Percentiles rank a stretch among this genome's conserved stretches.
phyloP scores from a whole-genome alignment of 2,113 vertebrate genomes.

The Dryoscopus gambensis region DNA sequence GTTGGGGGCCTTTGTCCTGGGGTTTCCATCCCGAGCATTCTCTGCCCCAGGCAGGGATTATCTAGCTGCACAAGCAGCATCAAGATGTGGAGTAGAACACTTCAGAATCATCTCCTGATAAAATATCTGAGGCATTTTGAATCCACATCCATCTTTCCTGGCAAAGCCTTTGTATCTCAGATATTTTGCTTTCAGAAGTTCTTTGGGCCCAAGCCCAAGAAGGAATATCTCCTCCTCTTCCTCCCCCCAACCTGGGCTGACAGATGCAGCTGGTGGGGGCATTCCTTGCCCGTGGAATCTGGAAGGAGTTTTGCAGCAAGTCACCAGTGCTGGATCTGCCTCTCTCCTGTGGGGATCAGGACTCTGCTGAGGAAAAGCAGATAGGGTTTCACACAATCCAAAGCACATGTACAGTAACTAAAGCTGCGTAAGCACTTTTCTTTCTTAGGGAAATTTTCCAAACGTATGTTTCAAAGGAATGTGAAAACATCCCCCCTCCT shows the following conservation, averaged over 20 bases:
- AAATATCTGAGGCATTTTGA: background rate
- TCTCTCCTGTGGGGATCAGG: background rate
- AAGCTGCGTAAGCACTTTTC: slow-evolving; percentile 43
- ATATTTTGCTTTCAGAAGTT: background rate
- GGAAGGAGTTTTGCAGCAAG: background rate
- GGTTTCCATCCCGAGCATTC: background rate
- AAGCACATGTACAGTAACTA: slow-evolving; percentile 49
- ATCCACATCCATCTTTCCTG: background rate
- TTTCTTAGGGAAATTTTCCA: slow-evolving; percentile 40
- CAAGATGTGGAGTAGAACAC: background rate
- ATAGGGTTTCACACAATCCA: slow-evolving; percentile 56
- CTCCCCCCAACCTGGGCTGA: background rate
- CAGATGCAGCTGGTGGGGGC: background rate
- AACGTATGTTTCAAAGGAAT: background rate
- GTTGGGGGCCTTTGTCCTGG: background rate
- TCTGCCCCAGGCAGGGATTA: background rate
- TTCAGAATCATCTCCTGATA: background rate
- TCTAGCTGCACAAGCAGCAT: background rate
- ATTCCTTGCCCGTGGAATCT: background rate
- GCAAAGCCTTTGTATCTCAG: background rate
- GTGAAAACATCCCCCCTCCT: background rate
- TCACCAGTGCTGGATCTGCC: background rate
- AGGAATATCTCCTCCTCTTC: background rate
- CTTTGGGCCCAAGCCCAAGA: background rate
- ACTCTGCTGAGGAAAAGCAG: slow-evolving; percentile 40